These are phyloP conservation scores for Callimorpha dominula DNA, from an alignment of 2,888 invertebrate species.

Conservation along the genomic window DNA sequence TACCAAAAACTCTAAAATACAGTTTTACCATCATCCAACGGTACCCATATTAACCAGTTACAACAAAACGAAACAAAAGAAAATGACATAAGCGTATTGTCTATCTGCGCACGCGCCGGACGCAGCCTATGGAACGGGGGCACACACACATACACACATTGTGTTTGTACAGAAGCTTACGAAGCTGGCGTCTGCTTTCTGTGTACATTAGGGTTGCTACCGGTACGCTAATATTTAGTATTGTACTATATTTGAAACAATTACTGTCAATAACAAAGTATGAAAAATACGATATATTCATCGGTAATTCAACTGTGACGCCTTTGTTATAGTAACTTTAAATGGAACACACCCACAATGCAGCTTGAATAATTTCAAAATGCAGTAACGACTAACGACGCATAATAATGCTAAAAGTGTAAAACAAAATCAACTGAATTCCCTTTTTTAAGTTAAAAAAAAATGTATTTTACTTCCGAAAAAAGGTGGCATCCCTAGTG, in stretches of 20 bases:
- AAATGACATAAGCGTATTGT: slow-evolving; percentile 68
- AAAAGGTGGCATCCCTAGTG: background rate
- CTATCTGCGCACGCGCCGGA: slow-evolving; percentile 61
- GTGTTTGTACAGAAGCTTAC: slow-evolving; percentile 11
- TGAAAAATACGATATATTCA: background rate
- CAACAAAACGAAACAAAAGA: slow-evolving; percentile 55
- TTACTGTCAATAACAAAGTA: background rate
- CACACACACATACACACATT: slow-evolving; percentile 31
- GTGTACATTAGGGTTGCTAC: background rate
- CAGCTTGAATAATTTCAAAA: too few species aligned
- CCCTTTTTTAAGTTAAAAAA: too few species aligned
- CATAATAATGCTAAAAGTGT: too few species aligned
- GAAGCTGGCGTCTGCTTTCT: slow-evolving; percentile 6
- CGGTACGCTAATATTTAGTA: background rate
- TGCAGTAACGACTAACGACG: too few species aligned
- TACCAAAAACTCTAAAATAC: background rate
- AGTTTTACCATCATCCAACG: slow-evolving; percentile 31
- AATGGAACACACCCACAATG: too few species aligned
- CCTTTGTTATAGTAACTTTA: too few species aligned
- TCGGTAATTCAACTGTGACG: too few species aligned
- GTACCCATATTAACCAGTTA: slow-evolving; percentile 45
- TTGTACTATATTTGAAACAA: background rate
- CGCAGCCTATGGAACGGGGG: slow-evolving; percentile 50
- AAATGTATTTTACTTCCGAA: background rate
- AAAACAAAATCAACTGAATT: too few species aligned